Conservation (phyloP, 2,888 invertebrate genomes). For the Aproaerema taeniolella region DNA sequence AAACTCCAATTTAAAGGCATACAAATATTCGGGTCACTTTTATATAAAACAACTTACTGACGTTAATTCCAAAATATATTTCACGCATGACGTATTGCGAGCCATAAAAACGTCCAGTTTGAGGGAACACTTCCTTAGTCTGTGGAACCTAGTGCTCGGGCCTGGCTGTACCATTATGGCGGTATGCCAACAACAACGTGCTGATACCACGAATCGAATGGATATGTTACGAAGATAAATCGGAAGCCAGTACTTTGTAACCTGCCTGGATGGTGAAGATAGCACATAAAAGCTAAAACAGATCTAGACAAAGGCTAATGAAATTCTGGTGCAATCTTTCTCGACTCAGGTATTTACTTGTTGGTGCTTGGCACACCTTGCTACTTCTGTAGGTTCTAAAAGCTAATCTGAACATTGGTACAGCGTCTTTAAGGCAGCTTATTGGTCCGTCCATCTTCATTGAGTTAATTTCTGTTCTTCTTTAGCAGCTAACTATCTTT, state of each 20-base stretch:
- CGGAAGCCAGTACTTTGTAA: background rate
- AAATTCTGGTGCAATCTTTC: too few relatives aligned
- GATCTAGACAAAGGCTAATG: too few relatives aligned
- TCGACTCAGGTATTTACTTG: too few relatives aligned
- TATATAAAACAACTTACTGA: conserved; percentile 9
- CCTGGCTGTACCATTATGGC: conserved; percentile 57
- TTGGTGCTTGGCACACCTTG: too few relatives aligned
- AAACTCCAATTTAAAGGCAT: background rate
- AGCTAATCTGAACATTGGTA: too few relatives aligned
- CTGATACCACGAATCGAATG: conserved; percentile 33
- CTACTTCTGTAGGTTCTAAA: too few relatives aligned
- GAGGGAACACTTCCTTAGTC: conserved; percentile 50
- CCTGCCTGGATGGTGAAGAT: too few relatives aligned
- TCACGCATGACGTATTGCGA: conserved; percentile 37
- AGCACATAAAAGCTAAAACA: too few relatives aligned
- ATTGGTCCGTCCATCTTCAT: too few relatives aligned
- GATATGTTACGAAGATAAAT: conserved; percentile 17
- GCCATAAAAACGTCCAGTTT: conserved; percentile 54
- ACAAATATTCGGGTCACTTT: conserved; percentile 7
- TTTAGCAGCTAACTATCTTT: too few relatives aligned
- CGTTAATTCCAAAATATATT: conserved; percentile 26
- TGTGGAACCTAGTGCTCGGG: conserved; percentile 28
- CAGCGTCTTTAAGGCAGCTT: too few relatives aligned
- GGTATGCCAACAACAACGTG: conserved; percentile 51
- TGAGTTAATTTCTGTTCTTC: too few relatives aligned